These are phyloP conservation scores for Pseudococcus longispinus DNA, from an alignment of 2,888 invertebrate species.

Conservation along the genomic window DNA sequence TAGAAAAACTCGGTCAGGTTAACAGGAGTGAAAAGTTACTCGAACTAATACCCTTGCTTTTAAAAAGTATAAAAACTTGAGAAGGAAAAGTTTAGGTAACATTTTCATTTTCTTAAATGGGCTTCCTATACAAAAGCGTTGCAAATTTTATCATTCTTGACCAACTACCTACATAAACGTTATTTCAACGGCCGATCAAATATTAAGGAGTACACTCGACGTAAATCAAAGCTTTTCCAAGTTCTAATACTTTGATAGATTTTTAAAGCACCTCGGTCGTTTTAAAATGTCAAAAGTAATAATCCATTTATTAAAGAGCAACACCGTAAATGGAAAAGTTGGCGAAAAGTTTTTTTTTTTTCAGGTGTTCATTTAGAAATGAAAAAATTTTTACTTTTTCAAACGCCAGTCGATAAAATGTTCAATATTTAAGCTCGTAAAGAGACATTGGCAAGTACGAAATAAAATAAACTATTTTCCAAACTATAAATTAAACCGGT, in stretches of 20 bases:
- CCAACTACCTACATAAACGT: constrained; percentile 17
- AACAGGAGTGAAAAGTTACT: not conserved
- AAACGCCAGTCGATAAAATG: not conserved
- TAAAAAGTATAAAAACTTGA: not conserved
- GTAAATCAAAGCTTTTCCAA: constrained; percentile 27
- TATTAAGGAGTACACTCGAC: constrained; percentile 16
- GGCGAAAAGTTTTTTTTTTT: not conserved
- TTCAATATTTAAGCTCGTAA: not conserved
- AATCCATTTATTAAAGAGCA: constrained; percentile 40
- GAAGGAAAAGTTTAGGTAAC: not conserved
- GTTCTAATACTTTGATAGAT: constrained; percentile 35
- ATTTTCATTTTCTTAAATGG: constrained; percentile 27
- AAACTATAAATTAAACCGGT: not conserved
- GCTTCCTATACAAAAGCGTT: not conserved
- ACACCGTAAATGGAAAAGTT: constrained; percentile 39
- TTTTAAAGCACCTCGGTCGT: constrained; percentile 23
- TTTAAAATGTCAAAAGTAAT: constrained; percentile 47
- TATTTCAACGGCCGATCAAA: constrained; percentile 12
- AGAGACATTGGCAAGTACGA: not conserved
- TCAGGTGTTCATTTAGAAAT: not conserved
- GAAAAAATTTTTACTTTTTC: not conserved
- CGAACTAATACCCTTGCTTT: not conserved
- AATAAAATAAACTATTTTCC: not conserved
- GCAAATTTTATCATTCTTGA: constrained; percentile 44
- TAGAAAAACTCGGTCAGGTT: constrained; percentile 22